A percentile compares a stretch with the other conserved stretches of the same genome.
Conservation (phyloP, 2,113 vertebrate genomes). For the Hyperoodon ampullatus region DNA sequence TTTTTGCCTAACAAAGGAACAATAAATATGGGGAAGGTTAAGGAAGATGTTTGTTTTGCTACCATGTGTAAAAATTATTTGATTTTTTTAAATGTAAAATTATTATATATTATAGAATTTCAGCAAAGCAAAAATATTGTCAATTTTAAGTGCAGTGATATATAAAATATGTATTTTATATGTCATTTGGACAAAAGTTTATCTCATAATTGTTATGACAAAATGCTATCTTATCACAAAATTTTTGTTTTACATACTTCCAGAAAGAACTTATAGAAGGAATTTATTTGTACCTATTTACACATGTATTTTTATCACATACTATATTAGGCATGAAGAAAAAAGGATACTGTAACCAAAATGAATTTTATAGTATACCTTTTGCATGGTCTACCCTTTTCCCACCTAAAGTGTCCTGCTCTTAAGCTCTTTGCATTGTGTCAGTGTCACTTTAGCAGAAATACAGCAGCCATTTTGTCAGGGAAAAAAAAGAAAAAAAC, state of each 20-base stretch:
- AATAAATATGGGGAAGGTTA: not conserved
- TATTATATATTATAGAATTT: not conserved
- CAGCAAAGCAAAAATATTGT: not conserved
- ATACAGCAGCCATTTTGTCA: slow-evolving; percentile 45
- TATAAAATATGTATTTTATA: not conserved
- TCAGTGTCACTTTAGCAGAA: slow-evolving; percentile 64
- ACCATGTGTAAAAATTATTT: not conserved
- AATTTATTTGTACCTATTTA: not conserved
- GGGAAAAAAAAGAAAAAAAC: not conserved
- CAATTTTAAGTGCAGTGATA: not conserved
- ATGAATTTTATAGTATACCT: not conserved
- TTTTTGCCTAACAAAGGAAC: not conserved
- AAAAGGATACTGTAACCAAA: not conserved
- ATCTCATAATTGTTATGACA: not conserved
- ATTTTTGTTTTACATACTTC: not conserved
- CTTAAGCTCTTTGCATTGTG: slow-evolving; percentile 56
- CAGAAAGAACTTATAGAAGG: not conserved
- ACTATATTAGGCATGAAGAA: not conserved
- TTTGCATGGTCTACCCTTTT: slow-evolving; percentile 29
- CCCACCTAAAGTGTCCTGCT: not conserved
- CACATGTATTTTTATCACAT: not conserved
- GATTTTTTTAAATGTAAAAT: not conserved
- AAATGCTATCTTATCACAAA: not conserved
- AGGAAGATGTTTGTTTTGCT: not conserved
- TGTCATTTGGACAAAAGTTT: not conserved